phyloP scores from a whole-genome alignment of 2,797 vertebrate species.

The Ataeniobius toweri region DNA sequence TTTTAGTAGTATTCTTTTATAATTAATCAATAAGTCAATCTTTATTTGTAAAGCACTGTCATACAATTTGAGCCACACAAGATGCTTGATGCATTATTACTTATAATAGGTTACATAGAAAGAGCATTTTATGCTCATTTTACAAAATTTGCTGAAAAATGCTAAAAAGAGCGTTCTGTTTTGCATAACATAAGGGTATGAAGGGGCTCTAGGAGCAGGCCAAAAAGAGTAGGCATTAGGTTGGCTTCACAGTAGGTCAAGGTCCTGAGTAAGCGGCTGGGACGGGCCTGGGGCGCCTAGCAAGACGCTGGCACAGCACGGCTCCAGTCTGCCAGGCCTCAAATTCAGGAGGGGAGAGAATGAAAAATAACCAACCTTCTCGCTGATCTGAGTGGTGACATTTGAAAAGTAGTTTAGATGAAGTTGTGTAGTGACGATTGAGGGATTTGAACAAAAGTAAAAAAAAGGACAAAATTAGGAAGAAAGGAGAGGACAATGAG shows the following conservation, averaged over 20 bases:
- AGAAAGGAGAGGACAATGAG: constrained; percentile 87
- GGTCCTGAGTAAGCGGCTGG: constrained; percentile 54
- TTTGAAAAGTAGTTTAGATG: constrained; percentile 89
- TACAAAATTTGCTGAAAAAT: too few relatives aligned
- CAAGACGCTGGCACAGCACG: constrained; percentile 64
- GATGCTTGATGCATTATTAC: neutral
- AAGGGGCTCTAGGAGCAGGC: neutral
- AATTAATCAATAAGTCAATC: neutral
- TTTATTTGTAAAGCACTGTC: neutral
- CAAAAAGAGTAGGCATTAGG: constrained; percentile 8
- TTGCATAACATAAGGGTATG: constrained; percentile 13
- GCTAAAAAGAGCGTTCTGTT: constrained; percentile 9
- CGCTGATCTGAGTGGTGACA: constrained; percentile 99
- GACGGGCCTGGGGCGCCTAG: constrained; percentile 71
- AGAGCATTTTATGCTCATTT: neutral
- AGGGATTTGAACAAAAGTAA: constrained; percentile 87
- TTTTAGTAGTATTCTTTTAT: too few relatives aligned
- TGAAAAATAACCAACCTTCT: constrained; percentile 97
- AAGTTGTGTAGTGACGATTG: constrained; percentile 91
- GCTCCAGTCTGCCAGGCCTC: constrained; percentile 71
- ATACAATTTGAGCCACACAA: neutral
- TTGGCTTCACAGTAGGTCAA: constrained; percentile 20
- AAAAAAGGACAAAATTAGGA: constrained; percentile 61
- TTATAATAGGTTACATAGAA: neutral
- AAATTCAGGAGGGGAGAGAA: constrained; percentile 79